phyloP scores from a whole-genome alignment of 2,797 vertebrate genomes.

The Sibirionetta formosa region DNA sequence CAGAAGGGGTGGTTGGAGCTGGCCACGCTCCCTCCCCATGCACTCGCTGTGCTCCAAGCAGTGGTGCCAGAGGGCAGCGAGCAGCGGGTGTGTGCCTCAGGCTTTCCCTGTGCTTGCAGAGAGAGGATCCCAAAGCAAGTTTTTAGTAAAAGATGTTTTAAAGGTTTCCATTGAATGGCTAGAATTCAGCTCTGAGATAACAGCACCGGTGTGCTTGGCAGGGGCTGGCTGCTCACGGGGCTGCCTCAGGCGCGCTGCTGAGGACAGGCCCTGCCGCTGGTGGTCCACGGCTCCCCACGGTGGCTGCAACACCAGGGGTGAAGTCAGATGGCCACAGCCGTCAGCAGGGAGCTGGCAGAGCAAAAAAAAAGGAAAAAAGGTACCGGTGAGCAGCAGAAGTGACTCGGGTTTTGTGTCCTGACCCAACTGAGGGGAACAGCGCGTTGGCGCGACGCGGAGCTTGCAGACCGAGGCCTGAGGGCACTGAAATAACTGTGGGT shows the following conservation, averaged over 20 bases:
- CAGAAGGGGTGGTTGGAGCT: background rate
- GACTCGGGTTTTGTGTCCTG: background rate
- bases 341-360: background rate
- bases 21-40: background rate
- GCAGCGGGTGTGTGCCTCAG: background rate
- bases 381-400: background rate
- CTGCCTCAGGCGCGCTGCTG: background rate
- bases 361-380: background rate
- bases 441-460: background rate
- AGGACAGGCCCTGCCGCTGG: background rate
- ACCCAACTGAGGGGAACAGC: background rate
- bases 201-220: background rate
- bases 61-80: background rate
- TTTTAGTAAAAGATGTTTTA: background rate
- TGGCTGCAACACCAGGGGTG: background rate
- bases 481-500: background rate
- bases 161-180: background rate
- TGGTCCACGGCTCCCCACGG: background rate
- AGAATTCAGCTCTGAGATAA: background rate
- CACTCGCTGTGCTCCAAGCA: accelerated
- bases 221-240: background rate
- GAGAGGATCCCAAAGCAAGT: background rate
- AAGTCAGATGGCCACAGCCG: background rate
- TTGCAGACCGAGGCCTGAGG: background rate
- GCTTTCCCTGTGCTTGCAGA: background rate